Evolutionary conservation across 1,140 invertebrate genomes (phyloP), one percentile per base, ranked within the genome.

Genomic region (Heliconius himera): DNA sequence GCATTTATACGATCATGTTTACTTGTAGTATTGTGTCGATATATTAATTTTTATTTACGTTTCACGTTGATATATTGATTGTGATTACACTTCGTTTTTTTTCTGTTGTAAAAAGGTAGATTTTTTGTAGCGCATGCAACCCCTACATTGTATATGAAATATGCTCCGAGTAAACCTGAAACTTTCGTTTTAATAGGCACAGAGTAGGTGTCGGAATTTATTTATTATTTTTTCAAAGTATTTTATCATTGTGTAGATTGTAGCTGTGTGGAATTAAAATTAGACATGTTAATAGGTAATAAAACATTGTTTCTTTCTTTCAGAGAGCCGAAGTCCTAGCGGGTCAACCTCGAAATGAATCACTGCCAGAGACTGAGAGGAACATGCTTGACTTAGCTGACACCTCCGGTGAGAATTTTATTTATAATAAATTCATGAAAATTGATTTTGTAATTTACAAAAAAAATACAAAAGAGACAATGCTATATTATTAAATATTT

Each of bases 291-390:
- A 22, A 73, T 73, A 36, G n/a, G 3, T 46, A 36, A 49, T 72
- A 74, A 71, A 74, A 71, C 26, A 38, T 78, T 81, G 74, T 73
- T 80, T 20, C 54, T 76, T 70, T 81, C 60, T 85, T 81, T 26
- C 91, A 93, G 91, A 88, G 91, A 81, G 79, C 85, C 33, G 91
- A 93, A 33, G 85, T 81, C 41, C 81, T 90, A 8, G 81, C 85
- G 41, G 83, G 83, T 46, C 89, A 89, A 81, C 78, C 84, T 66
- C 85, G 89, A 80, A 90, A 85, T 83, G 91, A 93, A 83, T 77
- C 89, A 84, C 85, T 93, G 85, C 90, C 90, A 83, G 91, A 92
- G 78, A 85, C 90, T 83, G 93, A 93, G 33, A 88, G 89, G 78
- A 90, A 76, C 81, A 87, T 93, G 78, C 90, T 93, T 20, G 90